Evolutionary conservation across 1,140 invertebrate genomes (phyloP), one percentile per base, ranked within the genome.

Genomic region (Batillaria attramentaria): DNA sequence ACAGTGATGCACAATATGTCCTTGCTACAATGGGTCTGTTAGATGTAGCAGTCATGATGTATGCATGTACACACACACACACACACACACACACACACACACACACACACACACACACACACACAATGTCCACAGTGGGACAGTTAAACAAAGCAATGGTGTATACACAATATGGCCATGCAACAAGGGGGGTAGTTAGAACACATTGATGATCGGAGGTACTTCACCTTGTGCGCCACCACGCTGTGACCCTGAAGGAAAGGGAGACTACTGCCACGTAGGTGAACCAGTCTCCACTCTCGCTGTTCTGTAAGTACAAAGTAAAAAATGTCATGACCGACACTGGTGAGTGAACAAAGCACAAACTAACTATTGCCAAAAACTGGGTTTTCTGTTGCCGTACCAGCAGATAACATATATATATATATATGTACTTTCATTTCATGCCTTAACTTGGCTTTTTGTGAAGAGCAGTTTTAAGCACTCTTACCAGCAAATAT

Each of bases 231-330:
- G 79, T 88, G 86, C n/a, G 94, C 93, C 10, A 96, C 94, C 54
- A 96, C 94, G 24, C 94, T 94, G 91, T 97, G 96, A 87, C 97
- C 96, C 90, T 97, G 95, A 65, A 97, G 92, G 69, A 94, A 93
- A 3, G 95, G 95, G 54, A 95, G 95, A 41, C 93, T 92, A 72
- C 95, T 95, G 3, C 95, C 95, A 41, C 60, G 81, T 65, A 74
- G 83, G 46, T 66, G 79, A 1, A 93, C 62, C 77, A 91, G 85
- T 77, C 88, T 88, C 92, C 92, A 93, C 57, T 81, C 81, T 50
- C 88, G 85, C 72, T 89, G 87, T 33, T 80, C 92, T 92, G 83
- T 43, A 84, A 85, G 4, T n/a, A 68, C 41, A 66, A 28, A 73
- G 46, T 50, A 31, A 24, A 72, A 39, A 37, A 72, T 13, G n/a